Conservation (phyloP, 1,140 invertebrate species). For the Drosophila sulfurigaster region DNA sequence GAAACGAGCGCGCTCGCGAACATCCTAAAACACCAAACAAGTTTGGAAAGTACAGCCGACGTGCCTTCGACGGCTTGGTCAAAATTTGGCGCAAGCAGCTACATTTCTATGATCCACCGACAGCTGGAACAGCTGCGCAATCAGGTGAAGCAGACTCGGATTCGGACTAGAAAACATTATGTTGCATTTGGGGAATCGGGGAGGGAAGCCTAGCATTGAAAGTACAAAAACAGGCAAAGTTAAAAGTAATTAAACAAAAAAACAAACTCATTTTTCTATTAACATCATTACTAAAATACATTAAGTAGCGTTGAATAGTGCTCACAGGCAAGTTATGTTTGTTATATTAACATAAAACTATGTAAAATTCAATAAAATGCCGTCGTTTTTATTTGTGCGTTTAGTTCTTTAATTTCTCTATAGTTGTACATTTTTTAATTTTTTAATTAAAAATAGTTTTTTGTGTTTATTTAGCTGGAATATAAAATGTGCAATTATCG, state of each 20-base stretch:
- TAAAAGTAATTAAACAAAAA: constrained; percentile 21
- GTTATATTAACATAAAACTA: constrained; percentile 53
- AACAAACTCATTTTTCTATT: constrained; percentile 9
- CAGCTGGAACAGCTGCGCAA: neutral
- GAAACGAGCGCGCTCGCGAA: constrained; percentile 86
- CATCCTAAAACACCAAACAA: constrained; percentile 96
- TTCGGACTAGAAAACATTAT: constrained; percentile 56
- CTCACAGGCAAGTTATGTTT: constrained; percentile 23
- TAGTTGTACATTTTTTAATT: no score
- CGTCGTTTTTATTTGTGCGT: constrained; percentile 40
- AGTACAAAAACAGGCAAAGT: constrained; percentile 52
- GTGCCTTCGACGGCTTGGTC: constrained; percentile 95
- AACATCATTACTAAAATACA: constrained; percentile 11
- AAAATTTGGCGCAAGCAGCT: constrained; percentile 94
- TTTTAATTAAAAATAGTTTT: no score
- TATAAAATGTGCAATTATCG: no score
- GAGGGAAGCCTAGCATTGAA: constrained; percentile 27
- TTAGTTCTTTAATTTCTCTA: no score
- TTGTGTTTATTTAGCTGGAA: no score
- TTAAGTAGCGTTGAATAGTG: constrained; percentile 11
- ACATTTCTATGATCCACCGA: constrained; percentile 92
- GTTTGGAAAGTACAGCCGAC: constrained; percentile 93
- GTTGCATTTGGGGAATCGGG: constrained; percentile 10
- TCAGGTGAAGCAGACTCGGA: constrained; percentile 57
- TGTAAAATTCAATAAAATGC: constrained; percentile 74